A percentile compares a stretch with the other conserved stretches of the same genome.
phyloP scores from a whole-genome alignment of 2,113 vertebrate species.

The Equus przewalskii region DNA sequence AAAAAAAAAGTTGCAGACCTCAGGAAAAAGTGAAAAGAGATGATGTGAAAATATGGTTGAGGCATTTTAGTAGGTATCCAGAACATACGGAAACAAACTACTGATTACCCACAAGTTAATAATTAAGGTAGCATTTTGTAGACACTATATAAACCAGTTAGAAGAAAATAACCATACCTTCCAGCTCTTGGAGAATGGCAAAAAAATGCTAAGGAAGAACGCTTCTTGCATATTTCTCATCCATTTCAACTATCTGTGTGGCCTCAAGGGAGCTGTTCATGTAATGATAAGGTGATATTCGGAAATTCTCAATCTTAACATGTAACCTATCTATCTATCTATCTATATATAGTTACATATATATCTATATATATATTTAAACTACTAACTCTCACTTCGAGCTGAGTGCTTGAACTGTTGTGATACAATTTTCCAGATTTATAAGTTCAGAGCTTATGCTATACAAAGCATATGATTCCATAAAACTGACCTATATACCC shows the following conservation, averaged over 20 bases:
- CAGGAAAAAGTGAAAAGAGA: not conserved
- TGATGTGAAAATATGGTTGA: not conserved
- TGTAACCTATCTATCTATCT: not conserved
- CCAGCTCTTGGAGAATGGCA: not conserved
- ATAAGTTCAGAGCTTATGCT: not conserved
- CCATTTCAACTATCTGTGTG: not conserved
- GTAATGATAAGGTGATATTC: not conserved
- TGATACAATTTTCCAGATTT: not conserved
- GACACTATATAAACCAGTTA: not conserved
- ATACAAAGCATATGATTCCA: not conserved
- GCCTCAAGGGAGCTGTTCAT: not conserved
- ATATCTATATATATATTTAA: not conserved
- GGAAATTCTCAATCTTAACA: not conserved
- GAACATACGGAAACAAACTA: not conserved
- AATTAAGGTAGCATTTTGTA: not conserved
- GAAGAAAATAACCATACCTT: not conserved
- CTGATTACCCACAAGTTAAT: not conserved
- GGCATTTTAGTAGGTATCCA: not conserved
- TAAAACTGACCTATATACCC: not conserved
- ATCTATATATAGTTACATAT: no score
- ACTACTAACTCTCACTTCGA: not conserved
- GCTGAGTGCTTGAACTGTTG: not conserved
- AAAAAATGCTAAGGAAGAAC: not conserved
- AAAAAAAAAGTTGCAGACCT: not conserved
- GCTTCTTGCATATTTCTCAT: not conserved